phyloP scores from a whole-genome alignment of 2,888 invertebrate genomes.

The Candidula unifasciata region DNA sequence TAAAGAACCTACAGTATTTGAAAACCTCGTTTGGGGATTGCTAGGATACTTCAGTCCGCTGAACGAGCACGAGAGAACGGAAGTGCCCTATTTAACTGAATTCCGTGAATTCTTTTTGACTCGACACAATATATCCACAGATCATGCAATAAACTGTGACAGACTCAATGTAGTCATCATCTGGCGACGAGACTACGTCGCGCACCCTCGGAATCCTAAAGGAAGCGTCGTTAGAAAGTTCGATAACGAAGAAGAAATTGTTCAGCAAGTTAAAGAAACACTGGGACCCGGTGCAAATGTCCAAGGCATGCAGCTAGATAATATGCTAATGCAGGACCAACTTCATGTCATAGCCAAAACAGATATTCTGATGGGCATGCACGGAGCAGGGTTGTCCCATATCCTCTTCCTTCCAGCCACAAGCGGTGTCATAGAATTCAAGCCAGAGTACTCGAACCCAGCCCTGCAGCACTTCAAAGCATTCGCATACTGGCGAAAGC shows the following conservation, averaged over 20 bases:
- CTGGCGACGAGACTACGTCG: conserved; percentile 76
- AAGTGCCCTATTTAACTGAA: conserved; percentile 69
- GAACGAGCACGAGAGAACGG: conserved; percentile 61
- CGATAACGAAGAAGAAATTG: conserved; percentile 74
- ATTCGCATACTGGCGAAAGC: conserved; percentile 73
- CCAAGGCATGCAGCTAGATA: conserved; percentile 68
- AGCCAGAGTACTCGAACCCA: conserved; percentile 58
- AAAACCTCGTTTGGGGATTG: conserved; percentile 69
- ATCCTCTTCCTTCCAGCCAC: conserved; percentile 74
- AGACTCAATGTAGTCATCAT: conserved; percentile 70
- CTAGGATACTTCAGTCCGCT: conserved; percentile 74
- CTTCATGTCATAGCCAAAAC: conserved; percentile 66
- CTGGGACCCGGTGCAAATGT: conserved; percentile 55
- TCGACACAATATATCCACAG: conserved; percentile 54
- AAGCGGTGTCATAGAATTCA: conserved; percentile 73
- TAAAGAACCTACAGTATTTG: conserved; percentile 57
- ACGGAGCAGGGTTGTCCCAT: conserved; percentile 76
- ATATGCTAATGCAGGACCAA: conserved; percentile 69
- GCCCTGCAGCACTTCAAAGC: conserved; percentile 67
- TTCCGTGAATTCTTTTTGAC: conserved; percentile 73
- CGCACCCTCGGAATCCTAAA: conserved; percentile 75
- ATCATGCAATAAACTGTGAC: conserved; percentile 62
- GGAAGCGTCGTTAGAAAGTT: conserved; percentile 74
- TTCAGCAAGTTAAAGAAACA: conserved; percentile 58
- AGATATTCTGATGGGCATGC: conserved; percentile 77